Conservation (phyloP, 2,113 vertebrate genomes). For the Fregetta grallaria region DNA sequence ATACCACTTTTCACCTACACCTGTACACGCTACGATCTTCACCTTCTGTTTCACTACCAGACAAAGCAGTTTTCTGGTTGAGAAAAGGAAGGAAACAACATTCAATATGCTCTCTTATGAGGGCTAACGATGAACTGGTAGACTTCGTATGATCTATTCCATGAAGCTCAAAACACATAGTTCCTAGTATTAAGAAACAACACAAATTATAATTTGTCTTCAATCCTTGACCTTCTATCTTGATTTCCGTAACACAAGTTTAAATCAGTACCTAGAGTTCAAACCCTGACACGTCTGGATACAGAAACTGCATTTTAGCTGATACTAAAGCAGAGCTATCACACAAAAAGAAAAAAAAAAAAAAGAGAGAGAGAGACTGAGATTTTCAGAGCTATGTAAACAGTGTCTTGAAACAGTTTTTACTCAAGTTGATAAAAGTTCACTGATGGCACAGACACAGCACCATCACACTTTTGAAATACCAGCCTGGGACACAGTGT, state of each 20-base stretch:
- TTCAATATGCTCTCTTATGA: not conserved
- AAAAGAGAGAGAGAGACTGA: not conserved
- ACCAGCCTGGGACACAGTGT: no score
- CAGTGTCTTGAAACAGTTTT: not conserved
- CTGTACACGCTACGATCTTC: not conserved
- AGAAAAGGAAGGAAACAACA: not conserved
- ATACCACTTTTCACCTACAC: not conserved
- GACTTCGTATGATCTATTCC: not conserved
- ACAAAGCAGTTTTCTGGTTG: not conserved
- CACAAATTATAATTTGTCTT: not conserved
- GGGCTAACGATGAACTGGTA: not conserved
- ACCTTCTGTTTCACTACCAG: not conserved
- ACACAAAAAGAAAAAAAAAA: no score
- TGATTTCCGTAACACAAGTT: not conserved
- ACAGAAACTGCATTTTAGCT: not conserved
- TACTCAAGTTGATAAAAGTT: not conserved
- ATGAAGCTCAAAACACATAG: not conserved
- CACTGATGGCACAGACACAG: not conserved
- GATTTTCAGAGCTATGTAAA: not conserved
- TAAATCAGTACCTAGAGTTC: not conserved
- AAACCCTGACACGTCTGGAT: not conserved
- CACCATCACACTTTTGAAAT: not conserved
- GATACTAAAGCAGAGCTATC: not conserved
- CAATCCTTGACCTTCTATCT: not conserved
- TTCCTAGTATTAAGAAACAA: not conserved